Percentiles rank a stretch among this genome's conserved stretches.
phyloP scores from a whole-genome alignment of 2,797 vertebrate species.

The Cichlasoma orientale region DNA sequence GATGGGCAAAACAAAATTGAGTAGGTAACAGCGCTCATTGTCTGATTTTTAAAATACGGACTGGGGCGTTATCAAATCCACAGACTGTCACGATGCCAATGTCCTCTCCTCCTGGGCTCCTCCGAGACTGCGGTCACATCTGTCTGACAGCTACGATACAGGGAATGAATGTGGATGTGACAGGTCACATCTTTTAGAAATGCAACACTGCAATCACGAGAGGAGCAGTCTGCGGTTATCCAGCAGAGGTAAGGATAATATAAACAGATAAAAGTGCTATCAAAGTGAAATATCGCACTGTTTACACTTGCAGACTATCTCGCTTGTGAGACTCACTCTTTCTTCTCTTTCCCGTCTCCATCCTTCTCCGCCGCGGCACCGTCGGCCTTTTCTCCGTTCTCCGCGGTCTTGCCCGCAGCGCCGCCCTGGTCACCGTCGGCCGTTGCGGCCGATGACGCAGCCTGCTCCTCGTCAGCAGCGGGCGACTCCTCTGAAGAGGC shows the following conservation, averaged over 20 bases:
- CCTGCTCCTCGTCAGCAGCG: constrained; percentile 85
- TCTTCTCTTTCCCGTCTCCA: constrained; percentile 53
- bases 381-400: constrained; percentile 77
- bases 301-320: constrained; percentile 37
- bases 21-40: neutral
- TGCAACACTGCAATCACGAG: constrained; percentile 43
- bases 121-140: constrained; percentile 32
- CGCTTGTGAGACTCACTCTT: constrained; percentile 73
- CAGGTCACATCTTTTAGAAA: constrained; percentile 51
- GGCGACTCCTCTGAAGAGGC: constrained; percentile 88
- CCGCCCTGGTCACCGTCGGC: constrained; percentile 70
- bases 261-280: constrained; percentile 73
- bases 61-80: neutral
- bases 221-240: constrained; percentile 56
- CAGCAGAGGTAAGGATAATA: constrained; percentile 73
- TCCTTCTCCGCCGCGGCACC: constrained; percentile 50
- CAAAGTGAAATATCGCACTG: constrained; percentile 78
- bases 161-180: constrained; percentile 39
- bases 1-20: neutral
- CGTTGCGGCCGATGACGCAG: constrained; percentile 78
- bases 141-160: constrained; percentile 15
- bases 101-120: constrained; percentile 49
- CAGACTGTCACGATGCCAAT: neutral
- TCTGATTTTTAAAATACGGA: neutral
- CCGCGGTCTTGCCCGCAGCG: constrained; percentile 2